A percentile compares a stretch with the other conserved stretches of the same genome.
Conservation (phyloP, 2,113 vertebrate genomes). For the Nibea coibor region DNA sequence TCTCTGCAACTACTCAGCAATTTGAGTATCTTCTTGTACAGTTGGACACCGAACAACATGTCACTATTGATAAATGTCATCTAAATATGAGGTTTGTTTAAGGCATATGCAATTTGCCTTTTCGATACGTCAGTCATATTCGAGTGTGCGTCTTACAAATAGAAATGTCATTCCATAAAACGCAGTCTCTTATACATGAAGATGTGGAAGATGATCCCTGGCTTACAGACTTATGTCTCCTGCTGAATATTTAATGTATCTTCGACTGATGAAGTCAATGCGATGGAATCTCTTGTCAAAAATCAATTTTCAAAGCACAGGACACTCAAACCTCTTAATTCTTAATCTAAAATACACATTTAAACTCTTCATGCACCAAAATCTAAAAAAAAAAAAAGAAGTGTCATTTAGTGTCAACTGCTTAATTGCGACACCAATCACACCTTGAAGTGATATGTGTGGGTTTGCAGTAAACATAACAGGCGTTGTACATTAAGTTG, state of each 20-base stretch:
- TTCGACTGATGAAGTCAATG: slow-evolving; percentile 26
- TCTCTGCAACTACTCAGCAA: neutral
- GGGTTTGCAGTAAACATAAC: slow-evolving; percentile 49
- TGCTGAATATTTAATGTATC: slow-evolving; percentile 17
- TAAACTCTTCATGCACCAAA: slow-evolving; percentile 14
- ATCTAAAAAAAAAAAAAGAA: neutral
- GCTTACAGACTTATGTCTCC: slow-evolving; percentile 12
- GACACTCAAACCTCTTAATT: neutral
- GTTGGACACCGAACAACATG: neutral
- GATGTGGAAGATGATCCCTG: slow-evolving; percentile 17
- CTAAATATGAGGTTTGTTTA: neutral
- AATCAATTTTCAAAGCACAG: slow-evolving; percentile 23
- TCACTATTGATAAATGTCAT: slow-evolving; percentile 12
- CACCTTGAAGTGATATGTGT: slow-evolving; percentile 34
- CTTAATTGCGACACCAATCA: slow-evolving; percentile 35
- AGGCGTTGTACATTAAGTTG: slow-evolving; percentile 35
- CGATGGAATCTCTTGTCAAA: slow-evolving; percentile 15
- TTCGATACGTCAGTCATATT: slow-evolving; percentile 12
- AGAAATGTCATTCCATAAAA: neutral
- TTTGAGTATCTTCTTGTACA: neutral
- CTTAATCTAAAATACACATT: neutral
- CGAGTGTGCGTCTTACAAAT: slow-evolving; percentile 10
- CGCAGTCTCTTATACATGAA: neutral
- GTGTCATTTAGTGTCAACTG: neutral
- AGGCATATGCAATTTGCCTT: neutral